These are phyloP conservation scores for Rachycentron canadum DNA, from an alignment of 2,797 vertebrate genomes.

Conservation along the genomic window DNA sequence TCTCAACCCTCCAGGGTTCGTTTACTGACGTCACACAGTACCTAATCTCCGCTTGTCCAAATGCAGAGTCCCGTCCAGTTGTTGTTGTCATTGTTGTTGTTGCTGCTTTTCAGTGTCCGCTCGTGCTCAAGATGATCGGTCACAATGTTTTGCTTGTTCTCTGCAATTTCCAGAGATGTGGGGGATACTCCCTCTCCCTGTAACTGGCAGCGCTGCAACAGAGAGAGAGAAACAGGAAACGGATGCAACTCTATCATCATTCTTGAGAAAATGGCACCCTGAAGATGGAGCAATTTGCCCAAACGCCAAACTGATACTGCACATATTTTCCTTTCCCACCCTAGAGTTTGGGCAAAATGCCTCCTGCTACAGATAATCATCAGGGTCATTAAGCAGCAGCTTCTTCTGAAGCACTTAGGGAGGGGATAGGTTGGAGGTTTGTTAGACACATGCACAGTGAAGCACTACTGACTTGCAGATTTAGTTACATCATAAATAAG, in stretches of 20 bases:
- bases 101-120: conserved; percentile 68
- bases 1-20: conserved; percentile 68
- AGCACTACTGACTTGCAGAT: conserved; percentile 7
- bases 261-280: conserved; percentile 51
- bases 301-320: conserved; percentile 34
- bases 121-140: conserved; percentile 61
- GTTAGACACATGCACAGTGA: conserved; percentile 2
- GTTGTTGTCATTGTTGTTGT: conserved; percentile 58
- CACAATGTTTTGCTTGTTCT: conserved; percentile 71
- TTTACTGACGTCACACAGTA: conserved; percentile 64
- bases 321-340: conserved; percentile 50
- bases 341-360: conserved; percentile 32
- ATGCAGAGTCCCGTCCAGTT: conserved; percentile 56
- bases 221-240: conserved; percentile 67
- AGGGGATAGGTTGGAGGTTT: conserved; percentile 9
- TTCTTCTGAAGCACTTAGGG: conserved; percentile 29
- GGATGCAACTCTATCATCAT: conserved; percentile 56
- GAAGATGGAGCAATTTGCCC: conserved; percentile 48
- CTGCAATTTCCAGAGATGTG: conserved; percentile 70
- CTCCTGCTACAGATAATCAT: conserved; percentile 61
- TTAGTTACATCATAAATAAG: not conserved
- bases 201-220: conserved; percentile 81
- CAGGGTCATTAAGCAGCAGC: conserved; percentile 50
- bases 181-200: conserved; percentile 66
- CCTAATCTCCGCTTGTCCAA: conserved; percentile 59